These are phyloP conservation scores for Aphelenchoides fujianensis DNA, from an alignment of 1,140 invertebrate genomes.

Conservation along the genomic window DNA sequence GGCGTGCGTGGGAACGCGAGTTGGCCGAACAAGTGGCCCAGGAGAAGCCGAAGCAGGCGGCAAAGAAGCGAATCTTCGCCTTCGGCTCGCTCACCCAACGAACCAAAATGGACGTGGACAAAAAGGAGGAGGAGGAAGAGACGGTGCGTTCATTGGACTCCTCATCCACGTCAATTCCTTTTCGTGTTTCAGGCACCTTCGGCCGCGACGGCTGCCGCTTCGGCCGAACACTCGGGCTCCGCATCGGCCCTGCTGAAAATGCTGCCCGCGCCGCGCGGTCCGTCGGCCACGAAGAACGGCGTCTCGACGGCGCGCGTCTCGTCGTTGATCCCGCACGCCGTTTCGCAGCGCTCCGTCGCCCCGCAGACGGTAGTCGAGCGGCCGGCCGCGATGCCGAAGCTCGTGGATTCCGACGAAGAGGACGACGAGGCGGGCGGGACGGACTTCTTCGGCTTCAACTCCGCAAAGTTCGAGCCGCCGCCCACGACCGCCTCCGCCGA, in stretches of 20 bases:
- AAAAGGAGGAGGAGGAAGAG: neutral
- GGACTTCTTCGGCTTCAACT: conserved; percentile 20
- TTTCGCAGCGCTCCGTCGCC: neutral
- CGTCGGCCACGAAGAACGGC: neutral
- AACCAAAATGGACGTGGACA: neutral
- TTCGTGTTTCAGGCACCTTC: neutral
- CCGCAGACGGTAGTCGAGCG: neutral
- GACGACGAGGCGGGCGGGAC: neutral
- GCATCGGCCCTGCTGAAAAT: neutral
- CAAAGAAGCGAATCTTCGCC: neutral
- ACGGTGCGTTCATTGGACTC: neutral
- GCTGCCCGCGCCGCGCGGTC: neutral
- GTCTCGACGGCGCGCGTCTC: neutral
- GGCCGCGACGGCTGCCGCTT: neutral
- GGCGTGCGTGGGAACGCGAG: neutral
- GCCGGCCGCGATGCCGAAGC: neutral
- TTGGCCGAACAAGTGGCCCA: neutral
- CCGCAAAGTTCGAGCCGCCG: neutral
- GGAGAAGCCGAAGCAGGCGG: neutral
- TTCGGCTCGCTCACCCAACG: neutral
- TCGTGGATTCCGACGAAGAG: neutral
- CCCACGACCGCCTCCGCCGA: no score
- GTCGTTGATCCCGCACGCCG: neutral
- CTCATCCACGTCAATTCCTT: neutral
- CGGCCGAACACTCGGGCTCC: neutral